phyloP scores from a whole-genome alignment of 2,113 vertebrate species.

The Dascyllus trimaculatus region DNA sequence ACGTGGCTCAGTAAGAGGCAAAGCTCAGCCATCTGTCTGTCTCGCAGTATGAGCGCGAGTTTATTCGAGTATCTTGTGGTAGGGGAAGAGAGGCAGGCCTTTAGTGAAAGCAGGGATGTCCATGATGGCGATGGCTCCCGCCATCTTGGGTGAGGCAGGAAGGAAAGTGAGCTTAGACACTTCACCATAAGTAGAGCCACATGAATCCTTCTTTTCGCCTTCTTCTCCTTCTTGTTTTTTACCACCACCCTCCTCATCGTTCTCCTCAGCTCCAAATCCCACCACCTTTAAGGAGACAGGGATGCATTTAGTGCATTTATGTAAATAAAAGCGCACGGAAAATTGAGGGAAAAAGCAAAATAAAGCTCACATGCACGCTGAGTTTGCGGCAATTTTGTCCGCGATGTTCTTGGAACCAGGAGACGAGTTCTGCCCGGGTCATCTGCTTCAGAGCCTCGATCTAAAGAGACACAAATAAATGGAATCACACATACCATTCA shows the following conservation, averaged over 20 bases:
- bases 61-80: slow-evolving; percentile 93
- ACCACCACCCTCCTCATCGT: slow-evolving; percentile 57
- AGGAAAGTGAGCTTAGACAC: slow-evolving; percentile 90
- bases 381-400: slow-evolving; percentile 87
- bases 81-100: slow-evolving; percentile 90
- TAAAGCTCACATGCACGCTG: slow-evolving; percentile 92
- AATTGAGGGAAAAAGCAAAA: neutral
- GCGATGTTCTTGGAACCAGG: slow-evolving; percentile 90
- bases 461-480: slow-evolving; percentile 71
- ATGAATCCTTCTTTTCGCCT: slow-evolving; percentile 80
- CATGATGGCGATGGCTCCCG: slow-evolving; percentile 81
- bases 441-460: slow-evolving; percentile 93
- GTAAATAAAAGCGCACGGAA: neutral
- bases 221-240: slow-evolving; percentile 81
- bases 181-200: slow-evolving; percentile 86
- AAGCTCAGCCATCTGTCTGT: slow-evolving; percentile 16
- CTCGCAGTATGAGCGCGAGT: slow-evolving; percentile 11
- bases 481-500: neutral
- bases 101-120: slow-evolving; percentile 91
- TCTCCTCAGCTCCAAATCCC: slow-evolving; percentile 84
- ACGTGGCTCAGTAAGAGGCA: slow-evolving; percentile 37
- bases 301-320: neutral
- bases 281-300: slow-evolving; percentile 85
- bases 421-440: slow-evolving; percentile 87
- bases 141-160: slow-evolving; percentile 86